Percentiles rank a stretch among this genome's conserved stretches.
phyloP scores from a whole-genome alignment of 1,140 invertebrate genomes.

The Drosophila murphyi region DNA sequence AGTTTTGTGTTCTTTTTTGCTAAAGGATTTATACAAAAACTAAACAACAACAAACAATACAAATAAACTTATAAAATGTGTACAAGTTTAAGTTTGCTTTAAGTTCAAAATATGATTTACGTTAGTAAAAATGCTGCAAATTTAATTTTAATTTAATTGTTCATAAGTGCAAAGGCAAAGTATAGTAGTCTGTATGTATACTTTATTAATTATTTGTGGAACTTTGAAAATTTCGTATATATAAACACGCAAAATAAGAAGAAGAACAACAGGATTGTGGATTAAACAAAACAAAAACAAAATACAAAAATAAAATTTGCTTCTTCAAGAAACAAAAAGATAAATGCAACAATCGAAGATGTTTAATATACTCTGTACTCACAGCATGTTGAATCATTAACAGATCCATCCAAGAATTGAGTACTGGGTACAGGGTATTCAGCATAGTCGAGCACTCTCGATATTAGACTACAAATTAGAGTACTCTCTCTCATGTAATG shows the following conservation, averaged over 20 bases:
- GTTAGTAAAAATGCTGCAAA: slow-evolving; percentile 74
- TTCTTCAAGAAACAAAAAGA: slow-evolving; percentile 59
- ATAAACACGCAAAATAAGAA: slow-evolving; percentile 13
- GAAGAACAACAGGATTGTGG: slow-evolving; percentile 38
- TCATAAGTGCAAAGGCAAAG: slow-evolving; percentile 71
- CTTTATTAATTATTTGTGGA: slow-evolving; percentile 73
- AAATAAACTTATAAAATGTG: slow-evolving; percentile 57
- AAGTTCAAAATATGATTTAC: slow-evolving; percentile 79
- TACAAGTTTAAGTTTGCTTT: slow-evolving; percentile 77
- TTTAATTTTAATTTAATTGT: slow-evolving; percentile 71
- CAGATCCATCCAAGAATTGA: neutral
- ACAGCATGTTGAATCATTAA: neutral
- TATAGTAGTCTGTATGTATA: slow-evolving; percentile 60
- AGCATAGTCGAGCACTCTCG: slow-evolving; percentile 3
- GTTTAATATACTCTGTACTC: slow-evolving; percentile 17
- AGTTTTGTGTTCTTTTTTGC: slow-evolving; percentile 77
- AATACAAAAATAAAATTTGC: slow-evolving; percentile 54
- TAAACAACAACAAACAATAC: slow-evolving; percentile 17
- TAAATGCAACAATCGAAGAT: slow-evolving; percentile 46
- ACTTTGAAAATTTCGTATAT: slow-evolving; percentile 48
- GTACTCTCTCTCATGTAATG: neutral
- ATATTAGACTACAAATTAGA: slow-evolving; percentile 1
- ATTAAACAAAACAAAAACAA: slow-evolving; percentile 36
- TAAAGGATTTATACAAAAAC: slow-evolving; percentile 68
- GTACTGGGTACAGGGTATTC: slow-evolving; percentile 2